Evolutionary conservation across 2,113 vertebrate species (phyloP).

Genomic region (Halichoeres trimaculatus): DNA sequence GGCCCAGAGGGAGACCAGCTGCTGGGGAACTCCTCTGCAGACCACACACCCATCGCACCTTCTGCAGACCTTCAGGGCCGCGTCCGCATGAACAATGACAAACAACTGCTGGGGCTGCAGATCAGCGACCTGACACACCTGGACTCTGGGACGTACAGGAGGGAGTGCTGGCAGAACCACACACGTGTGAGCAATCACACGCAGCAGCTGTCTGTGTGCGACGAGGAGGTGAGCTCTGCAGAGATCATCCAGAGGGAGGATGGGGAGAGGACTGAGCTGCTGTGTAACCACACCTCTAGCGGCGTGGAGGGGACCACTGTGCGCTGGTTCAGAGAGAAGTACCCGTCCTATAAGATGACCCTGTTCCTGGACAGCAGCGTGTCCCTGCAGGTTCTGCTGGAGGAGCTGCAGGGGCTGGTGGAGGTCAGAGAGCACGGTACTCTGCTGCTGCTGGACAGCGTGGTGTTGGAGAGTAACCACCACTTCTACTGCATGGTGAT

Average conservation of each 20-base stretch:
- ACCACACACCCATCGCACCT: neutral
- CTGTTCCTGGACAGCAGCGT: conserved; percentile 74
- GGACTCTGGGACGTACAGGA: conserved; percentile 76
- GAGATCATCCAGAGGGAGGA: conserved; percentile 50
- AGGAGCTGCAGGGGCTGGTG: conserved; percentile 45
- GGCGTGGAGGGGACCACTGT: conserved; percentile 44
- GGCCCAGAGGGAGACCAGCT: conserved; percentile 64
- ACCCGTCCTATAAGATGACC: conserved; percentile 26
- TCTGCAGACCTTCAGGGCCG: conserved; percentile 62
- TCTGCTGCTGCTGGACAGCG: conserved; percentile 53
- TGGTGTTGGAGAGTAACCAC: conserved; percentile 33
- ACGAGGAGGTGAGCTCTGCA: conserved; percentile 37
- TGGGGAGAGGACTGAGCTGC: conserved; percentile 42
- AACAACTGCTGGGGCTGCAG: conserved; percentile 63
- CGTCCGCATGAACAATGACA: conserved; percentile 14
- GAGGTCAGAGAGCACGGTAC: conserved; percentile 59
- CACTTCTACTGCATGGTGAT: conserved; percentile 73
- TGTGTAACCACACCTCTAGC: conserved; percentile 52
- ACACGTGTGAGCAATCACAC: conserved; percentile 12
- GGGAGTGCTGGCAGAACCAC: conserved; percentile 77
- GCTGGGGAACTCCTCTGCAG: conserved; percentile 74
- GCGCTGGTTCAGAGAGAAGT: conserved; percentile 75
- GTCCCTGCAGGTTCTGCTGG: conserved; percentile 58
- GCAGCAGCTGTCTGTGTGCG: conserved; percentile 71
- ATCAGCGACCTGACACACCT: conserved; percentile 58